These are phyloP conservation scores for Myotis davidii DNA, from an alignment of 2,113 vertebrate species.

Conservation along the genomic window DNA sequence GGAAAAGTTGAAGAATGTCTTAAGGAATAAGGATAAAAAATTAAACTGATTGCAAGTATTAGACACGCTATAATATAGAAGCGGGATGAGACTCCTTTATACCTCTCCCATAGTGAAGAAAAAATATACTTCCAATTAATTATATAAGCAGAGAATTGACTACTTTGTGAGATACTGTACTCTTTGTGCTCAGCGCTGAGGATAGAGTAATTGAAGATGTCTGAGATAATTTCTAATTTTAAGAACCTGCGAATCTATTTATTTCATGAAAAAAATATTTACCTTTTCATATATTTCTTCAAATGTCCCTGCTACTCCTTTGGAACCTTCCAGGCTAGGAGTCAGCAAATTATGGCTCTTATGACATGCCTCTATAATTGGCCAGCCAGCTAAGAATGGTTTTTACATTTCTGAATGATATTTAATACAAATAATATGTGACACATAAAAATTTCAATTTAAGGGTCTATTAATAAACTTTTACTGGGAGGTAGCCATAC, in stretches of 20 bases:
- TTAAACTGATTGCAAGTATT: background rate
- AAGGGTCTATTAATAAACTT: background rate
- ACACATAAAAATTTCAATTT: background rate
- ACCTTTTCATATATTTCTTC: slow-evolving; percentile 20
- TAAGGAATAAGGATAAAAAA: background rate
- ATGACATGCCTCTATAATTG: background rate
- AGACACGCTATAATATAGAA: background rate
- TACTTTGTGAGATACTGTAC: background rate
- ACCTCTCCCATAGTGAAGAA: background rate
- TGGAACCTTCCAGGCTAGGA: background rate
- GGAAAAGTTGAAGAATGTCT: background rate
- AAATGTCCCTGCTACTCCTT: background rate
- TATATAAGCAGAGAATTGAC: background rate
- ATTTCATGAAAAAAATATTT: background rate
- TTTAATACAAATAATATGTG: background rate
- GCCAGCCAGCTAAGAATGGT: background rate
- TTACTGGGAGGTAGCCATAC: background rate
- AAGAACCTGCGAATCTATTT: background rate
- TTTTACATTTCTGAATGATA: slow-evolving; percentile 13
- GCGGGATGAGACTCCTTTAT: background rate
- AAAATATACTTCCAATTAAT: background rate
- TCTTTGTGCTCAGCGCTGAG: background rate
- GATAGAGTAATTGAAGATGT: background rate
- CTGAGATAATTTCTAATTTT: background rate
- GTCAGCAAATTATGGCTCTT: background rate